phyloP scores from a whole-genome alignment of 2,888 invertebrate species.

The Ommatoiulus sabulosus region DNA sequence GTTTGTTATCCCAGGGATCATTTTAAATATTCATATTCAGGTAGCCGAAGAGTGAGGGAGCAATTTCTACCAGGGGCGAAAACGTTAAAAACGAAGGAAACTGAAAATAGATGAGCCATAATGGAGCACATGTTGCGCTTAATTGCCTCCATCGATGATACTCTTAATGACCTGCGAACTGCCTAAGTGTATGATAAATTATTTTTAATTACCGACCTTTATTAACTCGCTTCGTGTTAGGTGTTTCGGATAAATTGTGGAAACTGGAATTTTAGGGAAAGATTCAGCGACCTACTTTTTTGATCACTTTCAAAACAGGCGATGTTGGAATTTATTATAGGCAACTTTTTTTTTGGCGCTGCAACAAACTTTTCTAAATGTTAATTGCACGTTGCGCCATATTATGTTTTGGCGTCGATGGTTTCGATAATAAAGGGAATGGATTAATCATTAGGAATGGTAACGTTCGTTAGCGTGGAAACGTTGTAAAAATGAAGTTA shows the following conservation, averaged over 20 bases:
- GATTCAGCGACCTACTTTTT: background rate
- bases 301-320: background rate
- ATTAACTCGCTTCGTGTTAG: background rate
- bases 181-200: slow-evolving; percentile 29
- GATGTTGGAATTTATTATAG: background rate
- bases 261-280: background rate
- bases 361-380: too few relatives aligned
- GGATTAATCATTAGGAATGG: too few relatives aligned
- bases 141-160: slow-evolving; percentile 13
- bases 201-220: slow-evolving; percentile 27
- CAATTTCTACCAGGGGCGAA: background rate
- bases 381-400: too few relatives aligned
- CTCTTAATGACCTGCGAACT: slow-evolving; percentile 16
- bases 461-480: too few relatives aligned
- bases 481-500: too few relatives aligned
- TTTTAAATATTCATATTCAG: slow-evolving; percentile 36
- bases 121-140: slow-evolving; percentile 32
- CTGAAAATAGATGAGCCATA: slow-evolving; percentile 43
- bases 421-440: too few relatives aligned
- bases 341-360: background rate
- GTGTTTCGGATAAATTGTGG: background rate
- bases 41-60: slow-evolving; percentile 19
- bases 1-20: slow-evolving; percentile 23
- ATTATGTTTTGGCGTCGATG: too few relatives aligned
- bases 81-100: slow-evolving; percentile 17